Evolutionary conservation across 2,797 vertebrate species (phyloP), one percentile per base, ranked within the genome.

Genomic region (Danio choprae): DNA sequence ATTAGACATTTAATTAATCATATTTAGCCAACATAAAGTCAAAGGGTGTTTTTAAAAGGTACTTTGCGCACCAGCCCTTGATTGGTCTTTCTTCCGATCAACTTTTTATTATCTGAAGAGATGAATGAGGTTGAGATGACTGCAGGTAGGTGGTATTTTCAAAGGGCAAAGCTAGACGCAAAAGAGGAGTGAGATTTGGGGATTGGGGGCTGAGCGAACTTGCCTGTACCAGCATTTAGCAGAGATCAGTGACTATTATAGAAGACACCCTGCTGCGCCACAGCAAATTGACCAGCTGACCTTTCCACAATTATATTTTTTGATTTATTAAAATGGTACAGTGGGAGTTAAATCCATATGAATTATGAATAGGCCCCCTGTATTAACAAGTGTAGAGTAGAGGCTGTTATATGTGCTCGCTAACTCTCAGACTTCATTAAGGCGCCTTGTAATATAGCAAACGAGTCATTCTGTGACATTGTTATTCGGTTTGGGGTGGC

Each of bases 61-160:
- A 88, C 87, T 84, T 71, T 82, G 62, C 16, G 74, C 83, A 86
- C 70, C 73, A 83, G 69, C 87, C 80, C 84, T 90, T 92, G 87
- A 91, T 92, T 93, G 90, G 90, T 87, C 91, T 90, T 91, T 91
- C 91, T 90, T 91, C 91, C 89, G 89, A 92, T 92, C 87, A 89
- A 87, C 82, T 84, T 83, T 73, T 83, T 67, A 62, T 85, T 84
- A 83, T 84, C 88, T 91, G 85, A 91, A 87, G 69, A 76, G 78
- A 87, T 88, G 85, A 83, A 85, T 84, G 81, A 86, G 86, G 86
- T 80, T 84, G 87, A 81, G 78, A 81, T 81, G 70, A 81, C 84
- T 22, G 72, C 68, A 71, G 76, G 78, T 81, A 88, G 87, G 86
- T 87, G 87, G 81, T 80, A 84, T 85, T 89, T 87, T 87, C 71